phyloP scores from a whole-genome alignment of 23 tunicate genomes.

The Diplosoma virens region DNA sequence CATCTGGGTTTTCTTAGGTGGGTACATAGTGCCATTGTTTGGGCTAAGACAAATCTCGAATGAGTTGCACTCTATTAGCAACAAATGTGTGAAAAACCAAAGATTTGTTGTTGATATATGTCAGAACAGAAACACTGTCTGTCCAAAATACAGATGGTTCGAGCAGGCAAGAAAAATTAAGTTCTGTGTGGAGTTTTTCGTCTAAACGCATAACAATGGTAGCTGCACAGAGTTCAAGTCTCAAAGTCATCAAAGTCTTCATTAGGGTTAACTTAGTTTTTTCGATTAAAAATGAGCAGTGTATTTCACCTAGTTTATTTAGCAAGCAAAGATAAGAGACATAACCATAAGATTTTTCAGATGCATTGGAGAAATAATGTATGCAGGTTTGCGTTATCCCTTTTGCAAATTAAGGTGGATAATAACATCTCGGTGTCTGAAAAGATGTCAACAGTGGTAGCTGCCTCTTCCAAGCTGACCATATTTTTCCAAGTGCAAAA shows the following conservation, averaged over 20 bases:
- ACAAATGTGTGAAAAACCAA: slow-evolving; percentile 50
- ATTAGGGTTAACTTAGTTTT: slow-evolving; percentile 46
- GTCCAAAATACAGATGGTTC: slow-evolving; percentile 42
- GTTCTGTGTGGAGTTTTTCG: slow-evolving; percentile 19
- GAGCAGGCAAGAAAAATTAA: not conserved
- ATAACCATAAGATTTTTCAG: slow-evolving; percentile 46
- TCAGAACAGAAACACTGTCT: slow-evolving; percentile 53
- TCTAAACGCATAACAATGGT: slow-evolving; percentile 22
- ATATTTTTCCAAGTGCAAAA: not conserved
- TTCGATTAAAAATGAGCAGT: slow-evolving; percentile 36
- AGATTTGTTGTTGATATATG: slow-evolving; percentile 16
- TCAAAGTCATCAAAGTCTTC: slow-evolving; percentile 26
- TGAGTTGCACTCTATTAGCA: slow-evolving; percentile 49
- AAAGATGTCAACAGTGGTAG: slow-evolving; percentile 17
- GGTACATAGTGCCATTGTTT: slow-evolving; percentile 44
- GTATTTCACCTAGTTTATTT: slow-evolving; percentile 3
- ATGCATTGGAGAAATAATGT: slow-evolving; percentile 59
- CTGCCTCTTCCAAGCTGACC: slow-evolving; percentile 9
- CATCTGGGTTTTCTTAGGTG: slow-evolving; percentile 37
- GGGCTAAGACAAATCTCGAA: slow-evolving; percentile 17
- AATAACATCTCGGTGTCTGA: slow-evolving; percentile 38
- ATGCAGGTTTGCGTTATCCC: not conserved
- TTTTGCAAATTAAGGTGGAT: slow-evolving; percentile 23
- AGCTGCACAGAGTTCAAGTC: slow-evolving; percentile 49
- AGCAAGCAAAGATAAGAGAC: slow-evolving; percentile 41